Base-by-base conservation (phyloP, 2,113 vertebrate species). In the Indicator indicator region DNA sequence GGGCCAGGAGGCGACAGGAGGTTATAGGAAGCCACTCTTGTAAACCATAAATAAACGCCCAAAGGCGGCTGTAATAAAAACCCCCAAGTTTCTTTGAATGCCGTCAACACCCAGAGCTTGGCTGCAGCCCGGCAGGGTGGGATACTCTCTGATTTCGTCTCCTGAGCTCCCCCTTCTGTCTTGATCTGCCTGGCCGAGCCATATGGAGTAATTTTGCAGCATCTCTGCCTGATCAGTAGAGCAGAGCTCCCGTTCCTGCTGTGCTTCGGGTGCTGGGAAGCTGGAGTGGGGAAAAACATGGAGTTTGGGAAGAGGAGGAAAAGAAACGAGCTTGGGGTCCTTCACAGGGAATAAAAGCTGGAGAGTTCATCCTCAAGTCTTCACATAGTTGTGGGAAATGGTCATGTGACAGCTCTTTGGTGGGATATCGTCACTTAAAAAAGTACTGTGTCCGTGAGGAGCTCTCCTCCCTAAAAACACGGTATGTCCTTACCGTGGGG, bases 111-210 rank as follows among this genome's bases (percentile, higher is more conserved):
- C 17, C 33, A 75, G 50, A 69, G 60, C 48, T 69, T 12, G 24
- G 30, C 68, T 9, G 33, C 33, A 91, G 67, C 58, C 32, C 2
- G 5, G 46, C 5, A 0, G 77, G 11, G 26, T 54, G 50, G 42
- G 71, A 93, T 62, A 50, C 77, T 65, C 84, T 89, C 81, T 0
- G 5, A 78, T 82, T 87, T 91, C 93, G 91, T 91, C 82, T 91
- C 94, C 93, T 55, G 93, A 50, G 93, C 92, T 96, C 94, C 91
- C 96, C 58, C 91, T 96, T 91, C 91, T 91, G 93, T 94, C 71
- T 89, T 56, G 62, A 94, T 77, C n/a, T 0, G 1, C 72, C 14
- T 69, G n/a, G 24, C 24, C 15, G 32, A 88, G 50, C 20, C n/a
- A 2, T 6, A 18, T 8, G 11, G 4, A 68, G 50, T 1, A 28